These are phyloP conservation scores for Oscheius sp. DNA, from an alignment of 1,140 invertebrate species.

Conservation along the genomic window DNA sequence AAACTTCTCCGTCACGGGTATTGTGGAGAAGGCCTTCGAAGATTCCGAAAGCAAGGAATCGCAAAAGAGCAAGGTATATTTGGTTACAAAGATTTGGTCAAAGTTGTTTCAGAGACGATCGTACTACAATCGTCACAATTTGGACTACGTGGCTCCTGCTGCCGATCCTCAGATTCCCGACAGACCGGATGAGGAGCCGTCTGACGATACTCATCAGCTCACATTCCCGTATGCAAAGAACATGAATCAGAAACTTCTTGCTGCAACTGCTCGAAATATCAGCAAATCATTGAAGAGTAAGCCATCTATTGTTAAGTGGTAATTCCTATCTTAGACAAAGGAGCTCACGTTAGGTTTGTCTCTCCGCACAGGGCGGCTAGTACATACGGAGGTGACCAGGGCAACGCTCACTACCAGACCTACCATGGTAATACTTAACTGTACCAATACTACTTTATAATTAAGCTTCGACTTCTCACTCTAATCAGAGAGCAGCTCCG, in stretches of 20 bases:
- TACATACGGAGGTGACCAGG: neutral
- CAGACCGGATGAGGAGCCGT: neutral
- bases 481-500: neutral
- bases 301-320: no score
- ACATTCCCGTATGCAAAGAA: conserved; percentile 1
- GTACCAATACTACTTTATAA: neutral
- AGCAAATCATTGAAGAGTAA: neutral
- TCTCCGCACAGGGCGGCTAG: neutral
- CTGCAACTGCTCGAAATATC: neutral
- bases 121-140: neutral
- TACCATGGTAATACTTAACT: conserved; percentile 1
- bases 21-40: neutral
- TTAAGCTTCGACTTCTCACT: neutral
- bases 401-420: neutral
- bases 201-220: neutral
- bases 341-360: neutral
- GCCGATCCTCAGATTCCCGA: neutral
- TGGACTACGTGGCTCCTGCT: neutral
- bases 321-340: no score
- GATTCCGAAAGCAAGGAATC: neutral
- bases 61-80: neutral
- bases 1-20: neutral
- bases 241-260: neutral
- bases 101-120: no score
- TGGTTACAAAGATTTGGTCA: no score